Conservation (phyloP, 2,113 vertebrate species). For the Castor canadensis region DNA sequence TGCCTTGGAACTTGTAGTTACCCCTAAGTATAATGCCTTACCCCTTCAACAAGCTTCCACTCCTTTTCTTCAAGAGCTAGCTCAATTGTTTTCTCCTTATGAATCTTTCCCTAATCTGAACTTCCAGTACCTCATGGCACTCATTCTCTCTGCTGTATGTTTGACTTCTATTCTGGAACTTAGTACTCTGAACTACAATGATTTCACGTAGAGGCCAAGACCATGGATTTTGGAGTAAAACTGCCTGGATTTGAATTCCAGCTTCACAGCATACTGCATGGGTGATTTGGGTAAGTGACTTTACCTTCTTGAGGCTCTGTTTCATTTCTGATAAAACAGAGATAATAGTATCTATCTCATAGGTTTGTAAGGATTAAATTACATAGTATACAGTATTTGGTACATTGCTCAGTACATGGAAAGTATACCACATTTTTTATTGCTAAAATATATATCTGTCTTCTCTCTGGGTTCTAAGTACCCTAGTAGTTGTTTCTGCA, state of each 20-base stretch:
- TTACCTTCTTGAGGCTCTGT: neutral
- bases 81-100: neutral
- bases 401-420: neutral
- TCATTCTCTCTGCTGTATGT: neutral
- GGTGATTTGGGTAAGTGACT: neutral
- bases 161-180: neutral
- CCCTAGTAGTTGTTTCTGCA: neutral
- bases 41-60: neutral
- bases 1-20: neutral
- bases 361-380: neutral
- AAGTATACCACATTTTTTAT: neutral
- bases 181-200: neutral
- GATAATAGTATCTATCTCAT: neutral
- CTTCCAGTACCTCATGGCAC: neutral
- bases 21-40: neutral
- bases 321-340: neutral
- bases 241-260: neutral
- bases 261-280: neutral
- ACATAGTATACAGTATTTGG: neutral
- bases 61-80: neutral
- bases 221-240: neutral
- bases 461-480: neutral
- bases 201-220: neutral
- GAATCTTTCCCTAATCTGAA: neutral
- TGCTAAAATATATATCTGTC: neutral